Percentiles rank a stretch among this genome's conserved stretches.
Evolutionary conservation across 2,888 invertebrate genomes (phyloP).

Genomic region (Fragum sueziense): DNA sequence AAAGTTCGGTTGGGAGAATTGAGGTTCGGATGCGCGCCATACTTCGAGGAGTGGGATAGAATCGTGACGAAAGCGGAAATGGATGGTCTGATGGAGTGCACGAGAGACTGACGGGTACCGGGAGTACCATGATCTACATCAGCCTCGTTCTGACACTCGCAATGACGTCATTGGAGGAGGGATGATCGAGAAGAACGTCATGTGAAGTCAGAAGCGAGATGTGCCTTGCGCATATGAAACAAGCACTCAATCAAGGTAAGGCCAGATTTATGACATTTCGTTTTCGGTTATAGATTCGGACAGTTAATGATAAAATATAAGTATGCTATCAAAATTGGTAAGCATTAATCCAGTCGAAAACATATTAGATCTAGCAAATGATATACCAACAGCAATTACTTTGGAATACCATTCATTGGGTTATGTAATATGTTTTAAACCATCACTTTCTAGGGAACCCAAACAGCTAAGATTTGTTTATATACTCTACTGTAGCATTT

Average conservation of each 20-base stretch:
- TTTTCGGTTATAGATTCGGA: no score
- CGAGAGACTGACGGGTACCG: conserved; percentile 50
- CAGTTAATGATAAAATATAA: neutral
- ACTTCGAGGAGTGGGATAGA: conserved; percentile 70
- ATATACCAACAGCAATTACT: no score
- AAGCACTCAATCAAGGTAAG: neutral
- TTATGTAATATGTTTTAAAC: no score
- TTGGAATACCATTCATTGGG: no score
- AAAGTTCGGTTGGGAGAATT: conserved; percentile 70
- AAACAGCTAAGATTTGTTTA: no score
- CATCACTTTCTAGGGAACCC: no score
- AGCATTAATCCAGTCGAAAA: no score
- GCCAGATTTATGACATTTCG: no score
- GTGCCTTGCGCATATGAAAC: neutral
- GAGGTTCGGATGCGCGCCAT: conserved; percentile 69
- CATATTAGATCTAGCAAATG: no score
- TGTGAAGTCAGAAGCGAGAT: neutral
- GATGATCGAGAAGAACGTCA: neutral
- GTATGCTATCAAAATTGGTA: no score
- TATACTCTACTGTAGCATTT: no score
- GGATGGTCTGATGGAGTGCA: conserved; percentile 64
- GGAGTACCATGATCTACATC: conserved; percentile 52
- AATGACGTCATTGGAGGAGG: conserved; percentile 49
- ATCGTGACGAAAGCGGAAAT: conserved; percentile 59
- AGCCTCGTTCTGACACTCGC: conserved; percentile 43